Evolutionary conservation across 2,113 vertebrate species (phyloP).

Genomic region (Callospermophilus lateralis): DNA sequence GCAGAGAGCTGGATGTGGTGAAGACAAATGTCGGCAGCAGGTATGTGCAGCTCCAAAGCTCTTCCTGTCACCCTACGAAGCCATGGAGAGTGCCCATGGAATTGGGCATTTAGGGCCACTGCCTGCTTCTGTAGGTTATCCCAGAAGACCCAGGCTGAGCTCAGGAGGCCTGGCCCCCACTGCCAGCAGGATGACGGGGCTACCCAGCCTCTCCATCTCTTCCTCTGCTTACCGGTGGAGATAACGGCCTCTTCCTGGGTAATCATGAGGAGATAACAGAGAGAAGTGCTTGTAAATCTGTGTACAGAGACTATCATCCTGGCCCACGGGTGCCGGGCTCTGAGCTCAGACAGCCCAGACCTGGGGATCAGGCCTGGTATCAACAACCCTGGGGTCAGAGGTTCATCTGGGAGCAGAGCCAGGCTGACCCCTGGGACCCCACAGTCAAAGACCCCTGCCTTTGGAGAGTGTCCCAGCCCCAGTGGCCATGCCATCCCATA

Average conservation of each 20-base stretch:
- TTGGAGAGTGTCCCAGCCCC: not conserved
- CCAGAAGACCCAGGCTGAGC: not conserved
- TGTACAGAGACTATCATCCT: too few species aligned
- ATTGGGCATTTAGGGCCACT: not conserved
- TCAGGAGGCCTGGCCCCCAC: not conserved
- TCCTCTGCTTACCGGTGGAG: too few species aligned
- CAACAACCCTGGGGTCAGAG: not conserved
- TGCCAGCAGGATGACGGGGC: not conserved
- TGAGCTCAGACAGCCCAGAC: not conserved
- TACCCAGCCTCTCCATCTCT: not conserved
- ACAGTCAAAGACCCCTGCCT: not conserved
- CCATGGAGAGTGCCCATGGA: too few species aligned
- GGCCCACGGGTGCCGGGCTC: not conserved
- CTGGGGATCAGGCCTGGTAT: not conserved
- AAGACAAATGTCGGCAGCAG: not conserved
- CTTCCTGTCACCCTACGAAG: not conserved
- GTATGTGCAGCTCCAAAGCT: not conserved
- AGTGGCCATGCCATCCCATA: not conserved
- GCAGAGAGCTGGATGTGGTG: too few species aligned
- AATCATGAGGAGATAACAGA: too few species aligned
- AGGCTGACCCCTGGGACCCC: not conserved
- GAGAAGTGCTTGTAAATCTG: not conserved
- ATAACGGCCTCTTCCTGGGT: not conserved
- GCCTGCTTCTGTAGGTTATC: not conserved
- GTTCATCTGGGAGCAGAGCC: not conserved